Base-by-base conservation (phyloP, 2,888 invertebrate species). In the Cephus pulcher region DNA sequence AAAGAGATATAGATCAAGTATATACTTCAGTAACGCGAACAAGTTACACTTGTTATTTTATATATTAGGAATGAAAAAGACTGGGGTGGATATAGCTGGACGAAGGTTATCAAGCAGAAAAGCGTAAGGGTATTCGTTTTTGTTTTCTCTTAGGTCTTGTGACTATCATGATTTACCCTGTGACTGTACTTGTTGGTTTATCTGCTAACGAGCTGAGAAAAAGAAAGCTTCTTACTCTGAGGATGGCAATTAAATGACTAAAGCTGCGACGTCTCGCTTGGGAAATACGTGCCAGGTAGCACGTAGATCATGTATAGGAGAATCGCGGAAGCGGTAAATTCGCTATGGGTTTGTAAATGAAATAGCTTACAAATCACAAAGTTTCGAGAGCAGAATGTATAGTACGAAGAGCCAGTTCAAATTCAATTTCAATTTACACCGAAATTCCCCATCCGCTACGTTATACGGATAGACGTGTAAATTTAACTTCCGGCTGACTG, bases 341-440 rank as follows among this genome's bases (percentile, higher is more conserved):
- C 30, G 71, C 32, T 56, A 71, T 12, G 33, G 33, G n/a, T 12
- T 71, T 32, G 33, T 71, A 35, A 74, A 34, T 34, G 37, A 34
- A 83, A 81, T 77, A 75, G 70, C 77, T 80, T 81, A 79, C 80
- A 82, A 84, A 84, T 82, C 82, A 83, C 78, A 74, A 73, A 69
- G 75, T 69, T 75, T 35, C 12, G 23, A 56, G 6, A 56, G 56
- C 23, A 56, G 23, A 23, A 56, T 56, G 9, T 56, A 56, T 23
- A 56, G 56, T 23, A 23, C 56, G 2, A 23, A 2, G 15, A 34
- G 35, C 6, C 37, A 6, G 35, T 74, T 23, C 35, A 11, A 33
- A 23, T 74, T 34, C 35, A 74, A 74, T 74, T 34, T 74, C 74
- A 23, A 74, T 56, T 56, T 56, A 23, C 56, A 56, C 9, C 9